A percentile compares a stretch with the other conserved stretches of the same genome.
phyloP scores from a whole-genome alignment of 1,140 invertebrate species.

The Anoplophora glabripennis region DNA sequence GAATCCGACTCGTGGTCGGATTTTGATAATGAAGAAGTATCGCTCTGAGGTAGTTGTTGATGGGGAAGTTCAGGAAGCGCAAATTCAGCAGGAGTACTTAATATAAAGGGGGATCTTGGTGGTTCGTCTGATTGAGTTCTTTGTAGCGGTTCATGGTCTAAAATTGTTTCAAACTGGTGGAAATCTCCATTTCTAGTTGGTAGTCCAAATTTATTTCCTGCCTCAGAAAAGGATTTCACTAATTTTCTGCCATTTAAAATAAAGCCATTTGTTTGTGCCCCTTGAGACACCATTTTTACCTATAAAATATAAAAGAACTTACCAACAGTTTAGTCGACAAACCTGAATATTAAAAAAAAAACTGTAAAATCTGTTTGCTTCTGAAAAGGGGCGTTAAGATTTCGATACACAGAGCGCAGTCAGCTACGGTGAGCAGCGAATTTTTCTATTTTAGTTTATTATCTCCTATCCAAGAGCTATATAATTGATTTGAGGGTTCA shows the following conservation, averaged over 20 bases:
- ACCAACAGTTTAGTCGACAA: no score
- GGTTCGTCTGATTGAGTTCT: conserved; percentile 81
- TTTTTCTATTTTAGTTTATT: no score
- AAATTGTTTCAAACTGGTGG: conserved; percentile 23
- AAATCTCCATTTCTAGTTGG: conserved; percentile 40
- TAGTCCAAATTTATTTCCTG: conserved; percentile 57
- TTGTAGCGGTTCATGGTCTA: conserved; percentile 72
- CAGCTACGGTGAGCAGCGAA: no score
- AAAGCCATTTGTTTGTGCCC: conserved; percentile 81
- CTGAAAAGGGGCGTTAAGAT: no score
- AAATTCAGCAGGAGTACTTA: conserved; percentile 48
- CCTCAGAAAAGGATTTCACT: conserved; percentile 82
- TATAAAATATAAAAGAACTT: conserved; percentile 39
- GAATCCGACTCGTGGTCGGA: conserved; percentile 49
- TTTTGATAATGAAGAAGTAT: conserved; percentile 40
- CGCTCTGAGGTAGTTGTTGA: conserved; percentile 28
- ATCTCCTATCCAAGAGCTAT: no score
- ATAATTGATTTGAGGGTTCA: no score
- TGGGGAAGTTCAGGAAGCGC: conserved; percentile 26
- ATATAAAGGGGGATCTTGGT: conserved; percentile 66
- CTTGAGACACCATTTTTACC: conserved; percentile 85
- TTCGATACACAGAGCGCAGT: no score
- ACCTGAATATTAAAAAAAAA: no score
- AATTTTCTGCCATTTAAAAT: conserved; percentile 64
- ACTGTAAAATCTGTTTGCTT: no score